Base-by-base conservation (phyloP, 2,797 vertebrate genomes). In the Glyptemys insculpta region DNA sequence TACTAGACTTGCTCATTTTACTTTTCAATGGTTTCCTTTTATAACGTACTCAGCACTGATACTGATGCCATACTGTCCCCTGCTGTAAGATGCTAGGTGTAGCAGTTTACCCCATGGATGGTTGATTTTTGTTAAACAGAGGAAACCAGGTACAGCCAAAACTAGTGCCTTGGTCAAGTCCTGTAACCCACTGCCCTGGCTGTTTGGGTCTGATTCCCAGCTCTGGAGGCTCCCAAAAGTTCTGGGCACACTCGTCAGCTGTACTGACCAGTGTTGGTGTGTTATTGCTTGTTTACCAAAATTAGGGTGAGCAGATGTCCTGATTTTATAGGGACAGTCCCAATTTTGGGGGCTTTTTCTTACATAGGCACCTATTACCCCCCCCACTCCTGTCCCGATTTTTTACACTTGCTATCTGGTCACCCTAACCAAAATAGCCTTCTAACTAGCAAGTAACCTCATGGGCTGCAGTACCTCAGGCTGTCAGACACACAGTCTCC, bases 11-110 rank as follows among this genome's bases (percentile, higher is more conserved):
- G 93, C 92, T 91, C 84, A 8, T 92, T 92, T 94, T 90, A 89
- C 85, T 95, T 92, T 90, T 57, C 85, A 1, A 3, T 18, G 21
- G 16, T 94, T 96, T 94, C 50, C 50, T 91, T 86, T 92, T 44
- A n/a, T 81, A 81, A 54, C 4, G 23, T 2, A 12, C 68, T 57
- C 62, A n/a, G 50, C 47, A 21, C 68, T 74, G 86, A 89, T 59
- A 65, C 95, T 92, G 94, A 87, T 92, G 89, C 94, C 88, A 97
- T 94, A 97, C 96, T 95, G 97, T 95, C 0, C 97, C 92, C 97
- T 98, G 95, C 96, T 95, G 97, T 96, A 95, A 92, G 6, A 79
- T 2, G 76, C n/a, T 62, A 72, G 88, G 52, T 81, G 95, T 2
- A 15, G 81, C 72, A 59, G 23, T 8, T 82, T 85, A 59, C 23